Evolutionary conservation across 64 coral and sea anemone species (phyloP), one percentile per base, ranked within the genome.

Genomic region (Actinia tenebrosa): DNA sequence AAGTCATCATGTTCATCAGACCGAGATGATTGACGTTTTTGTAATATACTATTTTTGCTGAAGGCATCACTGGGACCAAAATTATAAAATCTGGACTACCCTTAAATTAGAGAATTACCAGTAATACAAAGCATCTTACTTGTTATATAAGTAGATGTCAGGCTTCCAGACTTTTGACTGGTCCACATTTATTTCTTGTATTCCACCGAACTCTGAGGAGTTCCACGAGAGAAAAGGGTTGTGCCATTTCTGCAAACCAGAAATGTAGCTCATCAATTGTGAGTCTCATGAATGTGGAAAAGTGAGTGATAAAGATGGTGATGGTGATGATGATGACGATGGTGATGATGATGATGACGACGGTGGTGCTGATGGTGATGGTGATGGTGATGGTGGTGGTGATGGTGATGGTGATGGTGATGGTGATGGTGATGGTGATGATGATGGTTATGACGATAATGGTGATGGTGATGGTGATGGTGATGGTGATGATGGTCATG

Each of bases 161-260:
- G 93, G 93, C 37, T 92, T 95, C 93, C 93, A 95, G 23, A 95
- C 56, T 89, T 72, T 95, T 9, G 26, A 68, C 3, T 82, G 44
- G 23, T 95, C 60, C 6, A 95, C 86, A 69, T 95, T 95, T 3
- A 96, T 52, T 7, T 88, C 79, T 54, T 69, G 66, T 27, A 96
- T 96, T 44, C 94, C 94, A 60, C 94, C 94, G 75, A 90, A 93
- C 50, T 85, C 46, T 58, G 91, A 93, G 8, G 69, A 60, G 44
- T 96, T 96, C 94, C 94, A 96, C 20, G 16, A 69, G 43, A 96
- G 89, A 83, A 90, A 96, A 16, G 94, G 94, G 84, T 96, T 96
- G 60, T 88, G 17, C 94, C 94, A 96, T 50, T 50, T 53, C 91
- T 89, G 52, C 42, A 61, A 87, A 91, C 30, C 30, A 37, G 30